Evolutionary conservation across 2,888 invertebrate genomes (phyloP), one percentile per base, ranked within the genome.

Genomic region (Stegana nigrithorax): DNA sequence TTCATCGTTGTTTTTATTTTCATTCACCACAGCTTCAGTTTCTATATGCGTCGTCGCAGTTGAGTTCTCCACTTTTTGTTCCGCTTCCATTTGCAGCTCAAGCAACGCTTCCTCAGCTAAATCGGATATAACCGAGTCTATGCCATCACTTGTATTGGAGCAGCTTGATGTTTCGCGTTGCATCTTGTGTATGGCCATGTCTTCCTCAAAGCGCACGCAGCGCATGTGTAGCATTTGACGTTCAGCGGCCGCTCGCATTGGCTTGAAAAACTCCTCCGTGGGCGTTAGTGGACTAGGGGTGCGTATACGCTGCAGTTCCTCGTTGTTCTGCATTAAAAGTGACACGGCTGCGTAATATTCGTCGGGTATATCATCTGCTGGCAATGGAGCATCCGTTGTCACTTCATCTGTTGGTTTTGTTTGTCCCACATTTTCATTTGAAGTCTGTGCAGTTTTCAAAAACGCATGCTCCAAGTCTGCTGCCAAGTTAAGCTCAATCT

Each of bases 111-210:
- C 84, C 53, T 83, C 83, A 2, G 83, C 81, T 57, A 84, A 63
- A 62, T 84, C 83, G 0, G 85, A 84, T 56, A 82, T 81, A 3
- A 81, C 81, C 1, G 84, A 85, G 12, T 85, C 85, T 4, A 82
- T 78, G 29, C 78, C 83, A 66, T 83, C 80, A 60, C 83, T 84
- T 0, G 80, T 84, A 56, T 84, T 83, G 4, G 85, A 85, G 21
- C 79, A 81, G 7, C 62, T 73, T 1, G 84, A 83, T 4, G 63
- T 63, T 45, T 80, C 73, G 7, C 81, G 73, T 10, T 78, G 71
- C 17, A 79, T 70, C 8, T 67, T 69, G 0, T 70, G 65, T 1
- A 73, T 7, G 8, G 64, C 72, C 29, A 79, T 65, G 0, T 75
- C 73, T 44, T 83, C 78, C 32, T 80, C 81, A 42, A 83, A 82